These are phyloP conservation scores for Pteria penguin DNA, from an alignment of 2,888 invertebrate species.

Conservation along the genomic window DNA sequence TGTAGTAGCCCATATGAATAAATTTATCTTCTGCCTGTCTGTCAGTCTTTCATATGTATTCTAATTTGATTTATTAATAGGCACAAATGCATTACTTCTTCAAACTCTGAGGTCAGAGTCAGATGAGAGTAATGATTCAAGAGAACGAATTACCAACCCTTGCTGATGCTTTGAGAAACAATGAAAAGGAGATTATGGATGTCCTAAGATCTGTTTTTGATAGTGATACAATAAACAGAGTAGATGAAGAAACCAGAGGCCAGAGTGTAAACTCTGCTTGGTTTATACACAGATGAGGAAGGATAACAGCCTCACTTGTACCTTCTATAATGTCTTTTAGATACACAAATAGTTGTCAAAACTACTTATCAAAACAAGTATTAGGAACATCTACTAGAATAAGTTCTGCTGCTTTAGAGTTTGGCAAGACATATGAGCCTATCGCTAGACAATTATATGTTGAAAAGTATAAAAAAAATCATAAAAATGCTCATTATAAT, in stretches of 20 bases:
- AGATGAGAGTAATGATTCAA: too few relatives aligned
- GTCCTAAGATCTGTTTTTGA: not conserved
- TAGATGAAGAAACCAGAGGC: conserved; percentile 4
- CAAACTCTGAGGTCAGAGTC: too few relatives aligned
- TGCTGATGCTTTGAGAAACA: not conserved
- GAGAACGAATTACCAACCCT: not conserved
- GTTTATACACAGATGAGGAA: conserved; percentile 20
- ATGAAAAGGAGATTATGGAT: not conserved
- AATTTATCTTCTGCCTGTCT: too few relatives aligned
- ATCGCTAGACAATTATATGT: conserved; percentile 22
- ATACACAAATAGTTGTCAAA: not conserved
- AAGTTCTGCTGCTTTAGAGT: not conserved
- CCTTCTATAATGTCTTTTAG: not conserved
- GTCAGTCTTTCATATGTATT: too few relatives aligned
- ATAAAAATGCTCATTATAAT: not conserved
- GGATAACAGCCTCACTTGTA: conserved; percentile 25
- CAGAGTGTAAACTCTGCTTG: conserved; percentile 8
- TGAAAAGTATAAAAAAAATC: conserved; percentile 11
- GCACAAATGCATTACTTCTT: too few relatives aligned
- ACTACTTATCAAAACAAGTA: conserved; percentile 18
- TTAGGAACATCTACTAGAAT: not conserved
- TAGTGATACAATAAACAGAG: conserved; percentile 2
- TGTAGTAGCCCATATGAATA: too few relatives aligned
- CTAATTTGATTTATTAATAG: too few relatives aligned
- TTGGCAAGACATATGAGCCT: conserved; percentile 12